Evolutionary conservation across 2,888 invertebrate genomes (phyloP), one percentile per base, ranked within the genome.

Genomic region (Patella ulyssiponensis): DNA sequence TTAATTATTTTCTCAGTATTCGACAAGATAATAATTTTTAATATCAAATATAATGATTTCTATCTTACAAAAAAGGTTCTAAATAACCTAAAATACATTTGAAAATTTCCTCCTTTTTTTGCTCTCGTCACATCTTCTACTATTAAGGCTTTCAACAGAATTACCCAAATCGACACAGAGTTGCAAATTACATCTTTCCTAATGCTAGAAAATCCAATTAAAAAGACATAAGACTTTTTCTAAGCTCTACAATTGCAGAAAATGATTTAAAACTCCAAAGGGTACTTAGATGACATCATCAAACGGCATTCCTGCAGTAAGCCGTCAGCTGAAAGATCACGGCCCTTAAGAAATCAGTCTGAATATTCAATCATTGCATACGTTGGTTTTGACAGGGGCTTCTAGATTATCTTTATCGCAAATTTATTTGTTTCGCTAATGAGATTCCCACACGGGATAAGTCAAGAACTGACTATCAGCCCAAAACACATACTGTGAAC

Each of bases 201-300:
- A 44, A 44, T 44, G 44, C 44, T 44, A 44, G 44, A 44, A 44
- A 44, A 44, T 23, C 23, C 64, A 64, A 64, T 64, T 64, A 64
- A 15, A 64, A 64, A 23, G 64, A 20, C 20, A 64, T 64, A n/a
- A 64, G 20, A 14, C 23, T 64, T 64, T 64, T 64, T 64, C 64
- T 64, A 23, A 64, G 23, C 64, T 64, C 64, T 64, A 23, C 64
- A 64, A 23, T 20, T 20, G 64, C 11, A 23, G 64, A 64, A 23
- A 64, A 23, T 14, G 64, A 14, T 64, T 64, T 64, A 11, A 11
- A 64, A 23, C 64, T 20, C 64, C 5, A 23, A 23, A 12, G 20
- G 64, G 64, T 64, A 64, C 64, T 64, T 64, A 64, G 23, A 64
- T 64, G 64, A 64, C 64, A 64, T 64, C 64, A 64, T 64, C 23